Conservation (phyloP, 2,113 vertebrate species). For the Syngnathus floridae region DNA sequence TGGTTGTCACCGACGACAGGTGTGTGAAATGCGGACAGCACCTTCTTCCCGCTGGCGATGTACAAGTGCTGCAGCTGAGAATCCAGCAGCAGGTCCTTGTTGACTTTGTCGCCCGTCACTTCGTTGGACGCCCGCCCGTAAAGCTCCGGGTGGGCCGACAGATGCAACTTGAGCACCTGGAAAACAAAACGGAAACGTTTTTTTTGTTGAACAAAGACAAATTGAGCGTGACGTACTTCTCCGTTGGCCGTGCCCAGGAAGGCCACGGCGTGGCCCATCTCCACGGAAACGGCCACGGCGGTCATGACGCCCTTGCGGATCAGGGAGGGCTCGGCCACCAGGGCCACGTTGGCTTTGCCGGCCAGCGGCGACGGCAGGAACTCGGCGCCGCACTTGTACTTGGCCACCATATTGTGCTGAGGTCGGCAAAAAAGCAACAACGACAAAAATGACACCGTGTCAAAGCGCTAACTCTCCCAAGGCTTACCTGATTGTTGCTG, state of each 20-base stretch:
- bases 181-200: not conserved
- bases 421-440: not conserved
- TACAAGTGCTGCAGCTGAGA: conserved; percentile 73
- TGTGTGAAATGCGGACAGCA: conserved; percentile 32
- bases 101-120: conserved; percentile 74
- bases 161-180: conserved; percentile 75
- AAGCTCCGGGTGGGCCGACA: conserved; percentile 56
- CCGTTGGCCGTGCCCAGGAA: conserved; percentile 83
- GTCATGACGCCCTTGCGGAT: conserved; percentile 71
- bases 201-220: not conserved
- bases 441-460: not conserved
- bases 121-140: conserved; percentile 73
- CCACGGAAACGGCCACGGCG: conserved; percentile 78
- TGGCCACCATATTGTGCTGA: conserved; percentile 27
- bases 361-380: conserved; percentile 89
- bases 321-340: conserved; percentile 36
- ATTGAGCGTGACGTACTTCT: conserved; percentile 66
- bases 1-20: too few species aligned
- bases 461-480: not conserved
- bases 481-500: conserved; percentile 43
- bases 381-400: conserved; percentile 80
- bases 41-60: conserved; percentile 86
- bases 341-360: conserved; percentile 68
- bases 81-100: conserved; percentile 83
- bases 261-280: conserved; percentile 77